Conservation (phyloP, 2,113 vertebrate genomes). For the Numida meleagris region DNA sequence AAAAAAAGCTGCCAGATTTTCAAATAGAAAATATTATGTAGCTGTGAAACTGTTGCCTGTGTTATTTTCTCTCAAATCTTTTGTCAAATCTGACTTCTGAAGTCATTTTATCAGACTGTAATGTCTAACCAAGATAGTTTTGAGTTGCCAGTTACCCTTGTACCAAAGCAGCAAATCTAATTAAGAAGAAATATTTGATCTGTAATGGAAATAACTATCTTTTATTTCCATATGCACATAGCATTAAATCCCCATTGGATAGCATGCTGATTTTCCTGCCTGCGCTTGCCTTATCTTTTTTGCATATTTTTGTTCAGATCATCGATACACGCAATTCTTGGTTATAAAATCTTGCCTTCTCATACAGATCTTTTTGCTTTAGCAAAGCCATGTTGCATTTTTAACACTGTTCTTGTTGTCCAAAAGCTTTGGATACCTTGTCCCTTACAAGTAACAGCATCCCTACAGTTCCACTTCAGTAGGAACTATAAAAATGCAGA, state of each 20-base stretch:
- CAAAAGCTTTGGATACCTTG: not conserved
- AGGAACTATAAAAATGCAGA: not conserved
- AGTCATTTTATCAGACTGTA: not conserved
- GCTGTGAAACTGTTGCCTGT: not conserved
- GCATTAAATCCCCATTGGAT: not conserved
- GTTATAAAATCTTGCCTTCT: not conserved
- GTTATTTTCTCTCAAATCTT: not conserved
- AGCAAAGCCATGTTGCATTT: slow-evolving; percentile 33
- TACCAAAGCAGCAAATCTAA: slow-evolving; percentile 37
- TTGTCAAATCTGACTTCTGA: not conserved
- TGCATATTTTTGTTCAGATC: not conserved
- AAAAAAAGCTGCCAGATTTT: not conserved
- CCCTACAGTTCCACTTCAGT: not conserved
- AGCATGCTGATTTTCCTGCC: slow-evolving; percentile 35
- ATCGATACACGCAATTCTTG: not conserved
- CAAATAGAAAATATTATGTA: not conserved
- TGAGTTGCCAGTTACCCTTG: not conserved
- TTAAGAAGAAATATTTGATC: slow-evolving; percentile 23
- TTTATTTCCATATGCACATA: slow-evolving; percentile 20
- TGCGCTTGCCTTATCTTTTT: not conserved
- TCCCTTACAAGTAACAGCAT: slow-evolving; percentile 15
- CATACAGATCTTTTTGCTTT: not conserved
- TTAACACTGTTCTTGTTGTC: slow-evolving; percentile 14
- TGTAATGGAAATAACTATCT: not conserved
- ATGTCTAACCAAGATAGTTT: not conserved